Evolutionary conservation across 1,140 invertebrate species (phyloP), one percentile per base, ranked within the genome.

Genomic region (Heliconius eleuchia): DNA sequence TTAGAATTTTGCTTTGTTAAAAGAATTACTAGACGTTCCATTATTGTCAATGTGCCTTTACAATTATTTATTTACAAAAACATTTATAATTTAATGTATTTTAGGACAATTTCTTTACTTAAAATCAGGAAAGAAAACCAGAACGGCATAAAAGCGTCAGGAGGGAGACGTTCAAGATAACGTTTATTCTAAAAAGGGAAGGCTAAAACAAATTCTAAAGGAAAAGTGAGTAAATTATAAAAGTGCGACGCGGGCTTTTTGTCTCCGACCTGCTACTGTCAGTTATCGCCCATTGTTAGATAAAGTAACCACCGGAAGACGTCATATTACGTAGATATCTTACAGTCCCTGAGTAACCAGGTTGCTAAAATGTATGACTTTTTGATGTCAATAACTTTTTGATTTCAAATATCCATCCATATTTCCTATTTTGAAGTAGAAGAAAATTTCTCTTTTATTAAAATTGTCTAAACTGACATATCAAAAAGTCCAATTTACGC

Each of bases 241-340:
- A 66, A 66, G 60, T 66, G 60, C 60, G 60, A 3, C 60, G 60
- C 60, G 60, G 60, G 60, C 23, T 66, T 9, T 66, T 66, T 66
- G 60, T 66, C 60, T 66, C 23, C 60, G 60, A 66, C 60, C 60
- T 66, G 60, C 60, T 66, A 66, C 60, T 66, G 60, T 66, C 60
- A 66, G 60, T 66, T 66, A 66, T 66, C 60, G 60, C 60, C 60
- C 60, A 66, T 66, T 66, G 27, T 66, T 66, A 66, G 60, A 66
- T 66, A 66, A 66, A 66, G 23, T 27, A 27, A 30, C 23, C 60
- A 16, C 60, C 23, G 60, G 23, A 66, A 66, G 23, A 66, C 9
- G 11, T 66, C 60, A 30, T 66, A 66, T 66, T 66, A 66, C 23
- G 13, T 27, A 66, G 60, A 66, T 66, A 30, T 66, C 60, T 66